These are phyloP conservation scores for Onychomys torridus DNA, from an alignment of 2,797 vertebrate genomes.

Conservation along the genomic window DNA sequence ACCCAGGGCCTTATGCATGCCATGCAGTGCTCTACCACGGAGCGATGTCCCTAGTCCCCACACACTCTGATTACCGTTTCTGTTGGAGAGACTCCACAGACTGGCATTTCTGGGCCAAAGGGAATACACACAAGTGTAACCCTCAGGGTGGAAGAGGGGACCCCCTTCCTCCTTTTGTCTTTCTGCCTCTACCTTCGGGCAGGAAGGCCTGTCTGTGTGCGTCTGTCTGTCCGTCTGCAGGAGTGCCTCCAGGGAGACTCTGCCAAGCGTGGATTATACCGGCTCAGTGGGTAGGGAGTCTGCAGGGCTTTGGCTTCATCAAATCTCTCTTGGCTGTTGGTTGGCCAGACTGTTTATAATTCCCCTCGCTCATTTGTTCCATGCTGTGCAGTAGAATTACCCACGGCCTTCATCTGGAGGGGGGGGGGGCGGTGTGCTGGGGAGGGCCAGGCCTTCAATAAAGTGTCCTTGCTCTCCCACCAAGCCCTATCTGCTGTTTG, in stretches of 20 bases:
- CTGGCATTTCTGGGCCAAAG: conserved; percentile 58
- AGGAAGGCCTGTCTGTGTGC: background rate
- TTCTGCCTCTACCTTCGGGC: background rate
- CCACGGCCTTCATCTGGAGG: conserved; percentile 18
- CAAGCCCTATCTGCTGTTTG: background rate
- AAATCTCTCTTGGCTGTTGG: conserved; percentile 22
- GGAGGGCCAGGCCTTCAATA: background rate
- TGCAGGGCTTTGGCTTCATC: background rate
- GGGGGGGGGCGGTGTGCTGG: background rate
- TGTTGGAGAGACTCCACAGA: background rate
- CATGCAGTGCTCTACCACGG: accelerated
- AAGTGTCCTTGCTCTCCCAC: conserved; percentile 11
- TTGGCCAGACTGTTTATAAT: conserved; percentile 48
- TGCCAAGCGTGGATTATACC: conserved; percentile 67
- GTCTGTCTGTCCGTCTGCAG: background rate
- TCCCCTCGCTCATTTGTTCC: conserved; percentile 67
- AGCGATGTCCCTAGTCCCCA: background rate
- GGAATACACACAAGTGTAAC: conserved; percentile 15
- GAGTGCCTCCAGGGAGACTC: background rate
- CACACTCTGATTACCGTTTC: conserved; percentile 6
- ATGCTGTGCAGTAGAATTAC: conserved; percentile 13
- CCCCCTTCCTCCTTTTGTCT: background rate
- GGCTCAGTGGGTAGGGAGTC: background rate
- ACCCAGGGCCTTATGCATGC: background rate
- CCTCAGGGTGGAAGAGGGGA: background rate